phyloP scores from a whole-genome alignment of 2,888 invertebrate species.

The Ceratothoa steindachneri region DNA sequence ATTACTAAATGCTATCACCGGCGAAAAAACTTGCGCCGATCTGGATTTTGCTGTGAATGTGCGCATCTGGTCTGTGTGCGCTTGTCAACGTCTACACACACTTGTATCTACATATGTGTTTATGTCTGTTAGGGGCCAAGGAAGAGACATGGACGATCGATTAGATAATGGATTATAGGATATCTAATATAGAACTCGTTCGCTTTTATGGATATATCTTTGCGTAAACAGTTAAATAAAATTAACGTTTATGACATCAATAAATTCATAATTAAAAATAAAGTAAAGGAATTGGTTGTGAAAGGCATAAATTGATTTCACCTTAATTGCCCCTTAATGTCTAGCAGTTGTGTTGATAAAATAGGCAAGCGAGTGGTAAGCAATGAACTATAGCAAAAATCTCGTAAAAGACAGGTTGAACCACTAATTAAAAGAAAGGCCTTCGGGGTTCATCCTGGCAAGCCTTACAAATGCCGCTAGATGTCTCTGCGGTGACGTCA shows the following conservation, averaged over 20 bases:
- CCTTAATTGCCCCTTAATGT: neutral
- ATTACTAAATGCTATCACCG: too few species aligned
- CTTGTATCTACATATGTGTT: too few species aligned
- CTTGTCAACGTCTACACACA: too few species aligned
- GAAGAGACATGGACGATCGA: too few species aligned
- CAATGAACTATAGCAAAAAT: neutral
- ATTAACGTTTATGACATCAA: neutral
- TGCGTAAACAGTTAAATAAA: neutral
- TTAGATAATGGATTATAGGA: too few species aligned
- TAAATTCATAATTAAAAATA: neutral
- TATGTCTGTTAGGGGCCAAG: too few species aligned
- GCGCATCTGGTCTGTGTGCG: too few species aligned
- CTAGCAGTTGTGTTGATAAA: neutral
- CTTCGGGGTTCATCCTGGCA: neutral
- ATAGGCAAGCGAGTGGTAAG: neutral
- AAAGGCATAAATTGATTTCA: neutral
- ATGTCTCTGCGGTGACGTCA: neutral
- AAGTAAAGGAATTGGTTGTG: neutral
- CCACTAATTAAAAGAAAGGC: neutral
- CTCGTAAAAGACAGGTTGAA: neutral
- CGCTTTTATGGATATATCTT: too few species aligned
- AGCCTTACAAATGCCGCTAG: neutral
- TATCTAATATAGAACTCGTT: too few species aligned
- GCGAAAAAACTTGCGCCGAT: too few species aligned
- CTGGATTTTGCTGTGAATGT: too few species aligned